Evolutionary conservation across 1,140 invertebrate species (phyloP), one percentile per base, ranked within the genome.

Genomic region (Bombus confusus): DNA sequence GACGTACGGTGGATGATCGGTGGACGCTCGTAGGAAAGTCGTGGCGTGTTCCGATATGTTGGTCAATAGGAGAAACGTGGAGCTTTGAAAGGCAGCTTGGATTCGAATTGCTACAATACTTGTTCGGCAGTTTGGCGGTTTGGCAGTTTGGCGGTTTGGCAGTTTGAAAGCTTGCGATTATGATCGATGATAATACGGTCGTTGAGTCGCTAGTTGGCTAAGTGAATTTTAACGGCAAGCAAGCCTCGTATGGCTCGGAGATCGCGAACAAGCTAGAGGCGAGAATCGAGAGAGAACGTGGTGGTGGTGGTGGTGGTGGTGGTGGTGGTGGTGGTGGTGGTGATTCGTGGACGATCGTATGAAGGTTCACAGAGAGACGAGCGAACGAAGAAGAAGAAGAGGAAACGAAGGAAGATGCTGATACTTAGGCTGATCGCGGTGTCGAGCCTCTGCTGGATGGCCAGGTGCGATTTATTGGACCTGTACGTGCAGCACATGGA

Each of bases 401-500:
- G 22, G 81, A 91, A 91, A 83, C 92, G n/a, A 15, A 31, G 31
- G 79, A 92, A 91, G 85, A 93, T 93, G 94, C 88, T 91, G 85
- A 76, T 92, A 75, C 81, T 92, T 77, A 92, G 86, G 78, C 57
- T 93, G 62, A 79, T 91, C 31, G 82, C 91, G 80, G 84, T 91
- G 18, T 69, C 91, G 13, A 31, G 88, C 74, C 34, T 91, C 25
- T 86, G 92, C 69, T 93, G 91, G 78, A 4, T 92, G 37, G 83
- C 87, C 52, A 68, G 84, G 28, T 92, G 90, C 6, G 94, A 95
- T 79, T 88, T 95, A 8, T 39, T 95, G 80, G 94, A 95, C 69
- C 92, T 95, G 1, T 95, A 95, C 71, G 95, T 95, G 2, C 93
- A 95, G 68, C 94, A 95, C 90, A 95, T 95, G 94, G 94, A 95